Percentiles rank a stretch among this genome's conserved stretches.
Evolutionary conservation across 2,888 invertebrate species (phyloP).

Genomic region (Thelaira solivaga): DNA sequence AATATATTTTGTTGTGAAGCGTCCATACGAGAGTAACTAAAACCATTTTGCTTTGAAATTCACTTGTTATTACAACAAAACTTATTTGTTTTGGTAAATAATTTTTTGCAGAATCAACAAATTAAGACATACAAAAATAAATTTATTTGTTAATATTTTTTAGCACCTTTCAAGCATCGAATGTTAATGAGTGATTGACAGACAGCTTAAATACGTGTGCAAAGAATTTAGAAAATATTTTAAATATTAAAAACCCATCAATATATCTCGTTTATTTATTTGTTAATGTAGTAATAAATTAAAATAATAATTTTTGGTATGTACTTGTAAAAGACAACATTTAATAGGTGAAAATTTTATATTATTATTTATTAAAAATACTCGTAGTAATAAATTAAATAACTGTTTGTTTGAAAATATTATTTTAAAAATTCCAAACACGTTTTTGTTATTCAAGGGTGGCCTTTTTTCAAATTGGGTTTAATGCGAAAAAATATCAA

Average conservation of each 20-base stretch:
- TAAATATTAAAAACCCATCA: background rate
- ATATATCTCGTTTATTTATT: too few species aligned
- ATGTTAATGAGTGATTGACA: conserved; percentile 15
- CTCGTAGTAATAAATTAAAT: background rate
- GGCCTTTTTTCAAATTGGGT: conserved; percentile 1
- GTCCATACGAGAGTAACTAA: too few species aligned
- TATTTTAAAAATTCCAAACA: conserved; percentile 14
- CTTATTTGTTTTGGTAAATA: conserved; percentile 4
- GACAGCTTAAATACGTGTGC: conserved; percentile 19
- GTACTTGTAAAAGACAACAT: too few species aligned
- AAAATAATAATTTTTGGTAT: too few species aligned
- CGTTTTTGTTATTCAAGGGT: conserved; percentile 37
- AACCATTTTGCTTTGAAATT: too few species aligned
- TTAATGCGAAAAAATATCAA: conserved; percentile 27
- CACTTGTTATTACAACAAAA: conserved; percentile 34
- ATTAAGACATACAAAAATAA: conserved; percentile 6
- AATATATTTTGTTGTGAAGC: too few species aligned
- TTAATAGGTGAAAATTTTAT: background rate
- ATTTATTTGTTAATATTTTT: conserved; percentile 2
- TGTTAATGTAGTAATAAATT: too few species aligned
- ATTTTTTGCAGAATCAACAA: conserved; percentile 2
- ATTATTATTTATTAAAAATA: background rate
- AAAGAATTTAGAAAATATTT: conserved; percentile 25
- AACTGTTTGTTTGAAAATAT: background rate
- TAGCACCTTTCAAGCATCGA: conserved; percentile 1